These are phyloP conservation scores for Chironomus riparius DNA, from an alignment of 2,888 invertebrate genomes.

Conservation along the genomic window DNA sequence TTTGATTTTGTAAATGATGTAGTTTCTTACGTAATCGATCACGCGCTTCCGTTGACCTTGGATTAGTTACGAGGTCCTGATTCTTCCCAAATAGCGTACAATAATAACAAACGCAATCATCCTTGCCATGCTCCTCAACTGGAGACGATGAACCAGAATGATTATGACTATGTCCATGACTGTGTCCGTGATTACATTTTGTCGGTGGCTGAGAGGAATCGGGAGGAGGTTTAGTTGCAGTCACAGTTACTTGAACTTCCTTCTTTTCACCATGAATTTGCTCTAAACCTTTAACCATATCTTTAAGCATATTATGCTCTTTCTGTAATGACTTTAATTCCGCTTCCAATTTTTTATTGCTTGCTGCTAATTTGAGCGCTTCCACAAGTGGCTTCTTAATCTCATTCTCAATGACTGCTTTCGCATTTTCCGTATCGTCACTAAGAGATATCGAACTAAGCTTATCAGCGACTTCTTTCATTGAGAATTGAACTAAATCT, in stretches of 20 bases:
- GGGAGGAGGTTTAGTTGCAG: background rate
- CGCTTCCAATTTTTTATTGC: slow-evolving; percentile 29
- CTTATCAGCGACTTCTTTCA: slow-evolving; percentile 23
- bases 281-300: slow-evolving; percentile 29
- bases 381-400: slow-evolving; percentile 27
- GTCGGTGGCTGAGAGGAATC: background rate
- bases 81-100: slow-evolving; percentile 29
- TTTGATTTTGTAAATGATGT: slow-evolving; percentile 33
- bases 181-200: slow-evolving; percentile 14
- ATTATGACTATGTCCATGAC: background rate
- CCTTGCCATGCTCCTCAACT: slow-evolving; percentile 7
- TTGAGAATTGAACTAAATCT: slow-evolving; percentile 16
- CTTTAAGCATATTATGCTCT: slow-evolving; percentile 29
- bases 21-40: slow-evolving; percentile 41
- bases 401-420: slow-evolving; percentile 20
- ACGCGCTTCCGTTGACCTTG: slow-evolving; percentile 41
- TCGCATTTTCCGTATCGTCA: background rate
- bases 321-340: slow-evolving; percentile 29
- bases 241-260: slow-evolving; percentile 6
- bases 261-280: slow-evolving; percentile 28
- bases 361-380: slow-evolving; percentile 29
- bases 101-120: slow-evolving; percentile 29
- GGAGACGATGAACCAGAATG: slow-evolving; percentile 18
- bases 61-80: slow-evolving; percentile 30
- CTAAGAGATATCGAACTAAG: slow-evolving; percentile 9